Percentiles rank a stretch among this genome's conserved stretches.
Conservation (phyloP, 2,888 invertebrate species). For the Trimorus sp. region DNA sequence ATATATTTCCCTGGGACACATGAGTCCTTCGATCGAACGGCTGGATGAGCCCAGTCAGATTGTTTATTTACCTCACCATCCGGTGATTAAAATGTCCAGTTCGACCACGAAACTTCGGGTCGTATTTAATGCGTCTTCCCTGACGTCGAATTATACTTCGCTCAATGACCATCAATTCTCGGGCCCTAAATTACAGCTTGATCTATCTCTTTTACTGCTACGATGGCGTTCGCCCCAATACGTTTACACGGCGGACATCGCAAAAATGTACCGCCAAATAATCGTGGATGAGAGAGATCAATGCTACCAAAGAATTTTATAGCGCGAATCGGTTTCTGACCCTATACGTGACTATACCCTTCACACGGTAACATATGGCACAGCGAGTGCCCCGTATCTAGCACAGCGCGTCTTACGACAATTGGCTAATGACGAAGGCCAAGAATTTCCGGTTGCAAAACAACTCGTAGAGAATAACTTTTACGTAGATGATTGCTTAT, state of each 20-base stretch:
- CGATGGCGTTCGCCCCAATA: neutral
- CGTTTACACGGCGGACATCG: neutral
- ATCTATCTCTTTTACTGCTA: neutral
- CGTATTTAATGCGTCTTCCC: neutral
- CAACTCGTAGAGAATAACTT: neutral
- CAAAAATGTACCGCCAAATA: constrained; percentile 1
- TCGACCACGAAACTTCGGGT: neutral
- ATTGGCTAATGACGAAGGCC: neutral
- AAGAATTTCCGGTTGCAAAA: neutral
- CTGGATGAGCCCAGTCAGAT: neutral
- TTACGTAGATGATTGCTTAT: neutral
- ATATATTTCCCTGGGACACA: neutral
- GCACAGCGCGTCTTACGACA: neutral
- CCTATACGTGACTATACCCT: neutral
- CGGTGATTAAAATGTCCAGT: constrained; percentile 6
- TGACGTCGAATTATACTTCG: neutral
- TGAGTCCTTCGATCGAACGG: neutral
- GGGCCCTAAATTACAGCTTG: neutral
- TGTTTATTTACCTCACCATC: constrained; percentile 2
- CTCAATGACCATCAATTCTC: neutral
- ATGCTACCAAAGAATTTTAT: neutral
- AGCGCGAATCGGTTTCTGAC: neutral
- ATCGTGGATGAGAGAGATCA: neutral
- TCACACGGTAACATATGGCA: neutral
- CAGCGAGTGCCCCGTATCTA: neutral